Evolutionary conservation across 2,888 invertebrate species (phyloP).

Genomic region (Hipparchia semele): DNA sequence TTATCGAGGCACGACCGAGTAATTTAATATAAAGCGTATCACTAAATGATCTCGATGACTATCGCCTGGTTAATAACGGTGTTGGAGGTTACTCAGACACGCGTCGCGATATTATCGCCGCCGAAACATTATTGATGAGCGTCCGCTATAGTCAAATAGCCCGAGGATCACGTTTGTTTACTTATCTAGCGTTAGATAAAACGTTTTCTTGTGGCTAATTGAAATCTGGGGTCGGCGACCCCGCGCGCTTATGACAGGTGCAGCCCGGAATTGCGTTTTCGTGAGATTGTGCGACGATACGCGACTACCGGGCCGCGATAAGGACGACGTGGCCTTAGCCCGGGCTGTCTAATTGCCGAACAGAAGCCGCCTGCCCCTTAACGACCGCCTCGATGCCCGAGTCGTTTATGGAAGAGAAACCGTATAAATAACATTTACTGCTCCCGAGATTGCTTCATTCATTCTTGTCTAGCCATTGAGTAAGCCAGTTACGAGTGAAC

Average conservation of each 20-base stretch:
- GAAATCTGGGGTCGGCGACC: constrained; percentile 68
- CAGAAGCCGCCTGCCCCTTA: constrained; percentile 72
- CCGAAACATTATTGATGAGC: constrained; percentile 80
- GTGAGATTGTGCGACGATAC: constrained; percentile 77
- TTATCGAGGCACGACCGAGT: constrained; percentile 82
- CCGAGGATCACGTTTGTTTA: constrained; percentile 78
- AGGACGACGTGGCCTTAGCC: constrained; percentile 55
- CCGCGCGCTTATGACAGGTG: constrained; percentile 74
- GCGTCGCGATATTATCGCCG: constrained; percentile 78
- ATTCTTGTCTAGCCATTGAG: constrained; percentile 72
- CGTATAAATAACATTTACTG: constrained; percentile 71
- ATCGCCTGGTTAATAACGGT: constrained; percentile 80
- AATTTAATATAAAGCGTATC: constrained; percentile 84
- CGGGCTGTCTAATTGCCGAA: constrained; percentile 72
- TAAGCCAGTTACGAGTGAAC: constrained; percentile 56
- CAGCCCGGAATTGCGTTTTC: constrained; percentile 75
- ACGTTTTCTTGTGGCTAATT: constrained; percentile 70
- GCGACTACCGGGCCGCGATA: constrained; percentile 69
- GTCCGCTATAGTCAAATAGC: constrained; percentile 78
- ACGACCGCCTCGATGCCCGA: constrained; percentile 58
- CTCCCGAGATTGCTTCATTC: constrained; percentile 75
- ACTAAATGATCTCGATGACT: constrained; percentile 82
- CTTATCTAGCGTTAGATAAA: constrained; percentile 71
- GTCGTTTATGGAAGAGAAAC: constrained; percentile 73
- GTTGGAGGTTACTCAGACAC: constrained; percentile 78